These are phyloP conservation scores for Upupa epops DNA, from an alignment of 2,113 vertebrate species.

Conservation along the genomic window DNA sequence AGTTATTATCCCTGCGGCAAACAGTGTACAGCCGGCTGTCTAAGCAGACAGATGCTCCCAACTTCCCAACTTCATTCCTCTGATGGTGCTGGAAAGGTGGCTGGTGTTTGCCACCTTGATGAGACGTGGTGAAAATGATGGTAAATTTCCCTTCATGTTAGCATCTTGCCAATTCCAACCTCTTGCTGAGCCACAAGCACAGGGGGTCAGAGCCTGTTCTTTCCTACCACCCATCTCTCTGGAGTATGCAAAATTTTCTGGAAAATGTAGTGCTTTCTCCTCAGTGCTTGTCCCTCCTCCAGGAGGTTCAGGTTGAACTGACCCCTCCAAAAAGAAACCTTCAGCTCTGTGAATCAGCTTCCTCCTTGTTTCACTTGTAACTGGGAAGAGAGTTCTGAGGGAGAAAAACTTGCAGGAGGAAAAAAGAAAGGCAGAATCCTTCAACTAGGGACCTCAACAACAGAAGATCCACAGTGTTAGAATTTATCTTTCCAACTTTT, in stretches of 20 bases:
- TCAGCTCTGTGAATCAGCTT: not conserved
- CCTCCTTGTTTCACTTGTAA: not conserved
- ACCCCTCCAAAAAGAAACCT: not conserved
- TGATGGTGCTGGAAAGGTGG: not conserved
- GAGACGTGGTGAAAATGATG: not conserved
- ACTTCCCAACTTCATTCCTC: not conserved
- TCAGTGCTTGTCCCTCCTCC: not conserved
- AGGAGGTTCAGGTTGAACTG: no score
- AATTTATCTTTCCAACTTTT: not conserved
- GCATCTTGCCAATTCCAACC: fast-evolving
- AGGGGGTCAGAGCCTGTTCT: not conserved
- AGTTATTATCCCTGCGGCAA: slow-evolving; percentile 30
- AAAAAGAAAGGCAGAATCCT: not conserved
- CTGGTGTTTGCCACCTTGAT: not conserved
- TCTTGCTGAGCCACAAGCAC: not conserved
- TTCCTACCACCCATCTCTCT: not conserved
- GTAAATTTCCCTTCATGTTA: not conserved
- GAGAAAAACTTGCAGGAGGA: not conserved
- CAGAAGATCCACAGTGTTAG: not conserved
- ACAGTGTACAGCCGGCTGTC: not conserved
- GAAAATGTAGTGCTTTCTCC: not conserved
- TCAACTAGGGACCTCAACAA: not conserved
- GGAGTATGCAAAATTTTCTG: not conserved
- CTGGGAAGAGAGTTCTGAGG: not conserved
- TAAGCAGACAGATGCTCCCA: not conserved